Evolutionary conservation across 2,888 invertebrate species (phyloP).

Genomic region (Macrophya alboannulata): DNA sequence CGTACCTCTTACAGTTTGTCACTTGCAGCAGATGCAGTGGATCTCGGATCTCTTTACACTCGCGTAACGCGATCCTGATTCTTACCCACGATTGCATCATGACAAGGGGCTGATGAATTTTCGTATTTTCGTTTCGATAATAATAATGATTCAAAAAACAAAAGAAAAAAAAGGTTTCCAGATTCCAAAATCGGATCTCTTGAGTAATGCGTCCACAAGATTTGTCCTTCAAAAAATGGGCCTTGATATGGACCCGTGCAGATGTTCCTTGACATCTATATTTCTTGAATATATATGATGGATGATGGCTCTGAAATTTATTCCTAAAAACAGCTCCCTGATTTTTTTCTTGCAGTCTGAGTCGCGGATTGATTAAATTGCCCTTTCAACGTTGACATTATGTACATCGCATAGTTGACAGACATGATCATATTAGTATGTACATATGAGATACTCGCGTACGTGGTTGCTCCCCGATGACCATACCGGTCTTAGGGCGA

Average conservation of each 20-base stretch:
- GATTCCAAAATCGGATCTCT: neutral
- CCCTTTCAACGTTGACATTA: conserved; percentile 3
- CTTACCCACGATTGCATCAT: neutral
- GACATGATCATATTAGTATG: conserved; percentile 53
- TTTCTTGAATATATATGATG: neutral
- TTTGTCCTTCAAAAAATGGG: neutral
- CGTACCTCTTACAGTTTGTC: neutral
- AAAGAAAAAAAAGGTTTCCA: neutral
- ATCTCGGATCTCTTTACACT: neutral
- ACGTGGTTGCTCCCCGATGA: conserved; percentile 47
- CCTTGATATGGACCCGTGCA: neutral
- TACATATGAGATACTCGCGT: conserved; percentile 46
- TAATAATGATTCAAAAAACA: neutral
- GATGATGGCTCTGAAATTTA: neutral
- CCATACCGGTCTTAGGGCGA: conserved; percentile 57
- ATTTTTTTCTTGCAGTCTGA: neutral
- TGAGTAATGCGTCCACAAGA: neutral
- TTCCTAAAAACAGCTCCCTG: neutral
- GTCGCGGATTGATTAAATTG: conserved; percentile 16
- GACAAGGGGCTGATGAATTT: neutral
- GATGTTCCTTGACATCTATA: neutral
- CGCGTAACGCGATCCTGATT: neutral
- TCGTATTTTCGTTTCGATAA: neutral
- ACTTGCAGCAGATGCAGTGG: neutral
- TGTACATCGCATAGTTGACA: conserved; percentile 15